Conservation (phyloP, 1,140 invertebrate species). For the Drosophila tsacasi region DNA sequence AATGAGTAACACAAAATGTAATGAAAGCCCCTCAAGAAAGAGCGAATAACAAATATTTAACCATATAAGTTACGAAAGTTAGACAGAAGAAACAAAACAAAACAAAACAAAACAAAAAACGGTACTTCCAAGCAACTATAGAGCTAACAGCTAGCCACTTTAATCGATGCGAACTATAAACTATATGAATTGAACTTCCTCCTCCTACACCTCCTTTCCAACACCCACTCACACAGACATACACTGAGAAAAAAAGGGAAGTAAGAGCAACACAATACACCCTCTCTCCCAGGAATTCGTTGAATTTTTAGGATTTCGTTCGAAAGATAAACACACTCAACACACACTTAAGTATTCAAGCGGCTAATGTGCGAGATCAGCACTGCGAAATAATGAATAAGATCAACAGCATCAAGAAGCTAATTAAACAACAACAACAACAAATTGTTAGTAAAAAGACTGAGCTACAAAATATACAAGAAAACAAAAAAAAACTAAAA, state of each 20-base stretch:
- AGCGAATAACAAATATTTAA: conserved; percentile 42
- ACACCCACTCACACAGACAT: not conserved
- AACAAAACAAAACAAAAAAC: conserved; percentile 28
- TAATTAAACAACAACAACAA: conserved; percentile 50
- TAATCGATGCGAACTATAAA: conserved; percentile 43
- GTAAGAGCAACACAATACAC: not conserved
- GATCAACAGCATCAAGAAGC: conserved; percentile 42
- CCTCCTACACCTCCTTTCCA: not conserved
- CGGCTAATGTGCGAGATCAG: conserved; percentile 19
- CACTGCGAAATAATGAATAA: conserved; percentile 23
- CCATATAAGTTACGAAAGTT: conserved; percentile 70
- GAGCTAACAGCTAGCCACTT: conserved; percentile 68
- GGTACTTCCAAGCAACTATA: conserved; percentile 83
- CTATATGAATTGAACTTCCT: conserved; percentile 31
- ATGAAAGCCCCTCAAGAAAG: conserved; percentile 21
- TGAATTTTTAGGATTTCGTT: conserved; percentile 19
- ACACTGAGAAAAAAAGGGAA: conserved; percentile 1
- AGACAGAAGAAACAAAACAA: conserved; percentile 49
- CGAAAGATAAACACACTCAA: not conserved
- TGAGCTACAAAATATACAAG: conserved; percentile 78
- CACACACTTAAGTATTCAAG: conserved; percentile 18
- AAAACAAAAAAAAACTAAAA: conserved; percentile 48
- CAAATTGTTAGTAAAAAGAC: conserved; percentile 84
- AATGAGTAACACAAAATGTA: conserved; percentile 45
- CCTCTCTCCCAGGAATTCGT: conserved; percentile 28